Evolutionary conservation across 2,888 invertebrate species (phyloP).

Genomic region (Auanema freiburgensis): DNA sequence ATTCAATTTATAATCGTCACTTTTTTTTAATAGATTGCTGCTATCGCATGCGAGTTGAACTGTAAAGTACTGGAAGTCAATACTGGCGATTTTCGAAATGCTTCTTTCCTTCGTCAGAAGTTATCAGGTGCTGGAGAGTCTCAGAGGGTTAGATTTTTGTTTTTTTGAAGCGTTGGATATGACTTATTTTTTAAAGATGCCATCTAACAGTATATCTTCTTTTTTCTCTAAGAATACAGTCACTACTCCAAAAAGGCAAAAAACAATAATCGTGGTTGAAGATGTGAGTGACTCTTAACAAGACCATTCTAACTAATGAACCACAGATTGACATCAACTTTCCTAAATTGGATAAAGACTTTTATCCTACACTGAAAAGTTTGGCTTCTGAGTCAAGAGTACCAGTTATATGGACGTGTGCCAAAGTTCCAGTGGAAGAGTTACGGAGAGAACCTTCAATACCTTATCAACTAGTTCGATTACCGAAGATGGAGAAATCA

Average conservation of each 20-base stretch:
- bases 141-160: constrained; percentile 2
- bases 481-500: too few species aligned
- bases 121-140: constrained; percentile 8
- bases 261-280: constrained; percentile 12
- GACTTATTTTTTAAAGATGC: neutral
- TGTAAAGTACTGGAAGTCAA: constrained; percentile 15
- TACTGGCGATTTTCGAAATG: constrained; percentile 11
- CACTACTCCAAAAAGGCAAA: neutral
- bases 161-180: neutral
- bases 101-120: constrained; percentile 9
- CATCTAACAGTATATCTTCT: constrained; percentile 3
- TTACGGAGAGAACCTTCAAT: constrained; percentile 4
- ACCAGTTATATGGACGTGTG: constrained; percentile 19
- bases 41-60: constrained; percentile 8
- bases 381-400: constrained; percentile 7
- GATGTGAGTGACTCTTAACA: constrained; percentile 7
- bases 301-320: neutral
- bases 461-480: too few species aligned
- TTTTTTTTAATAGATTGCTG: constrained; percentile 6
- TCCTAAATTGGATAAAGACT: constrained; percentile 14
- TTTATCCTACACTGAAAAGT: constrained; percentile 11
- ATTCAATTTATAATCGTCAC: neutral
- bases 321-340: constrained; percentile 13
- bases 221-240: constrained; percentile 4
- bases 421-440: constrained; percentile 1